Evolutionary conservation across 2,888 invertebrate genomes (phyloP).

Genomic region (Patella caerulea): DNA sequence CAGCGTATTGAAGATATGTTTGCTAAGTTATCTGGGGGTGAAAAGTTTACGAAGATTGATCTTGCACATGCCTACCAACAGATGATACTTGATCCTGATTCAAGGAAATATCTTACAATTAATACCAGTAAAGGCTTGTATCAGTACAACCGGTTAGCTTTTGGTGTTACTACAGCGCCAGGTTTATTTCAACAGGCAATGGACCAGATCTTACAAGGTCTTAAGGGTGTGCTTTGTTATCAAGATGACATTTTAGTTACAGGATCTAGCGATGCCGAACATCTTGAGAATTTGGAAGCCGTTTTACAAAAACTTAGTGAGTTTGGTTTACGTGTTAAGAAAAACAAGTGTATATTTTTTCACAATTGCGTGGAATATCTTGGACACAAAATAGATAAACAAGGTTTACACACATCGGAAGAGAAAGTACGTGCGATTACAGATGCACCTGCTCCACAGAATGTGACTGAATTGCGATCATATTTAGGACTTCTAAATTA

Average conservation of each 20-base stretch:
- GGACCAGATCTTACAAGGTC: slow-evolving; percentile 40
- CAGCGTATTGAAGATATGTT: too few species aligned
- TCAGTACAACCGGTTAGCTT: slow-evolving; percentile 36
- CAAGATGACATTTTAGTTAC: slow-evolving; percentile 46
- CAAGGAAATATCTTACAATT: too few species aligned
- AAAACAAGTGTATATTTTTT: too few species aligned
- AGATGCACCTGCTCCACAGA: slow-evolving; percentile 47
- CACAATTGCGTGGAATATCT: too few species aligned
- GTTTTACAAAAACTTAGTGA: slow-evolving; percentile 18
- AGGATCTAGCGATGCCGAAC: slow-evolving; percentile 13
- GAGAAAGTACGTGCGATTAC: slow-evolving; percentile 46
- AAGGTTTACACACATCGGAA: slow-evolving; percentile 31
- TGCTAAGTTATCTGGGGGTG: too few species aligned
- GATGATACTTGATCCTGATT: too few species aligned
- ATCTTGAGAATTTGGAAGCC: slow-evolving; percentile 3
- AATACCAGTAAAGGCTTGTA: slow-evolving; percentile 39
- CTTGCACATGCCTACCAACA: too few species aligned
- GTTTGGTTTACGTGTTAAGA: slow-evolving; percentile 17
- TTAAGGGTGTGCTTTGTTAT: slow-evolving; percentile 26
- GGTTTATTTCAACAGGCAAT: slow-evolving; percentile 40
- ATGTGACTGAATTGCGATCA: slow-evolving; percentile 44
- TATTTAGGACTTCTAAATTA: slow-evolving; percentile 29
- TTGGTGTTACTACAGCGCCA: slow-evolving; percentile 36
- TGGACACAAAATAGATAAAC: slow-evolving; percentile 22
- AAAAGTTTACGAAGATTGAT: too few species aligned